Conservation (phyloP, 2,113 vertebrate species). For the Atractosteus spatula region DNA sequence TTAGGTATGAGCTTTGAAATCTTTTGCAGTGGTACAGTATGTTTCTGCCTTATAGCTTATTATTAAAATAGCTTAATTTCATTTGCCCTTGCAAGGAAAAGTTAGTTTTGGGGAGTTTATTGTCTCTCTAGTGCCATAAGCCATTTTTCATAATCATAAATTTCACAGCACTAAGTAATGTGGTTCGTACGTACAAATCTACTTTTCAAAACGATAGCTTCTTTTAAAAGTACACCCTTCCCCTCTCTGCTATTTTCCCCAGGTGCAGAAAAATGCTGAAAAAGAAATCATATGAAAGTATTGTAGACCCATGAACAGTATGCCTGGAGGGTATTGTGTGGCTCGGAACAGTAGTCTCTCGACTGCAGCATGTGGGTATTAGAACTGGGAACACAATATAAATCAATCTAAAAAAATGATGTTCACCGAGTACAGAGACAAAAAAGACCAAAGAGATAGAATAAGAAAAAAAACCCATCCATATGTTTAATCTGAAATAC, state of each 20-base stretch:
- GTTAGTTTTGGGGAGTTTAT: too few species aligned
- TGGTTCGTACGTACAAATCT: too few species aligned
- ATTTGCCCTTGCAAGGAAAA: too few species aligned
- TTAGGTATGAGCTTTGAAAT: too few species aligned
- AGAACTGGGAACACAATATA: background rate
- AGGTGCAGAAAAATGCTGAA: conserved; percentile 30
- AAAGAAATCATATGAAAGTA: conserved; percentile 13
- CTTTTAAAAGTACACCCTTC: conserved; percentile 2
- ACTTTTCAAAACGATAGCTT: conserved; percentile 19
- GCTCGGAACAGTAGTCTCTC: background rate
- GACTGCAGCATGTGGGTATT: background rate
- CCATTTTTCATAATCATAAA: too few species aligned
- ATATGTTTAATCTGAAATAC: background rate
- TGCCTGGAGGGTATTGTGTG: background rate
- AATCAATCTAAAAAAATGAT: background rate
- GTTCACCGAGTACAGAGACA: background rate
- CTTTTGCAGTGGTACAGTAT: too few species aligned
- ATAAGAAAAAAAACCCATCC: background rate
- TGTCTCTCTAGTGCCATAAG: too few species aligned
- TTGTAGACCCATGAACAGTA: background rate
- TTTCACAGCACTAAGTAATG: too few species aligned
- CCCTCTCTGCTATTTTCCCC: conserved; percentile 20
- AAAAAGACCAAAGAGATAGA: background rate
- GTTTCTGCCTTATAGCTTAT: too few species aligned
- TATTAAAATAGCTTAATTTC: too few species aligned